phyloP scores from a whole-genome alignment of 1,140 invertebrate species.

The Drosophila nikananu region DNA sequence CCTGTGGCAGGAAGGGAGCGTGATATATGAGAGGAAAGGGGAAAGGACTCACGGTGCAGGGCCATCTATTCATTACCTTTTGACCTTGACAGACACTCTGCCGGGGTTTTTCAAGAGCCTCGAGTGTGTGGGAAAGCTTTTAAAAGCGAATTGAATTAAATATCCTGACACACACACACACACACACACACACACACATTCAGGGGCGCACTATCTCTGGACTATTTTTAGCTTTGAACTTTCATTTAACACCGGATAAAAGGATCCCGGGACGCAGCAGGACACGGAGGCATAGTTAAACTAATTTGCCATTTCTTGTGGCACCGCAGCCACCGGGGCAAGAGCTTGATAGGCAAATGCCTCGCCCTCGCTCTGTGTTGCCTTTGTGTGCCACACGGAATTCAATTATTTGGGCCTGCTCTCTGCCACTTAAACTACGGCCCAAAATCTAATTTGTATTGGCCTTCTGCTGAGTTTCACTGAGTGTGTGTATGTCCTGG shows the following conservation, averaged over 20 bases:
- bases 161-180: constrained; percentile 23
- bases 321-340: constrained; percentile 28
- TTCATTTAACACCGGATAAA: constrained; percentile 30
- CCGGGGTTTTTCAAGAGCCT: constrained; percentile 29
- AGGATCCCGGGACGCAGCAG: not conserved
- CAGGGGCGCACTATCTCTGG: not conserved
- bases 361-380: not conserved
- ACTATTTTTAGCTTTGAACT: constrained; percentile 51
- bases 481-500: not conserved
- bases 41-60: not conserved
- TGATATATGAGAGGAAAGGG: not conserved
- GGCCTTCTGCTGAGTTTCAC: constrained; percentile 12
- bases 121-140: constrained; percentile 48
- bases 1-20: constrained; percentile 8
- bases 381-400: constrained; percentile 45
- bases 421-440: constrained; percentile 32
- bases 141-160: constrained; percentile 51
- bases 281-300: constrained; percentile 30
- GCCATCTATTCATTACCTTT: constrained; percentile 50
- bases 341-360: constrained; percentile 30
- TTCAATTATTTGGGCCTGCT: constrained; percentile 45
- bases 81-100: constrained; percentile 55
- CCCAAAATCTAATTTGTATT: constrained; percentile 63
- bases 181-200: not conserved
- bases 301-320: constrained; percentile 48